A percentile compares a stretch with the other conserved stretches of the same genome.
These are phyloP conservation scores for Caenorhabditis zanzibari DNA, from an alignment of 2,888 invertebrate species.

Conservation along the genomic window DNA sequence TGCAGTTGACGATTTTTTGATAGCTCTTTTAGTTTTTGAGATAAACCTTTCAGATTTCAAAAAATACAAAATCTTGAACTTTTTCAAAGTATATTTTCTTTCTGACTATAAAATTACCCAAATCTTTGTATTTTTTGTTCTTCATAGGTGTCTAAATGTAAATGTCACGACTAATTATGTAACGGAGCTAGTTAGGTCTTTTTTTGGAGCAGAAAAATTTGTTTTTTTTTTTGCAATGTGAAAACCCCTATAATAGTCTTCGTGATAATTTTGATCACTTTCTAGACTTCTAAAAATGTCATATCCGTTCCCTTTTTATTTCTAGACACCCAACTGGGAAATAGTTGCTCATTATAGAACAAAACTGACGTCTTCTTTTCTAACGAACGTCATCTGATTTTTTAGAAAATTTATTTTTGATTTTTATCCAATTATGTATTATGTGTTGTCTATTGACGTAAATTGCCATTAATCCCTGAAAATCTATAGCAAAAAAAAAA, in stretches of 20 bases:
- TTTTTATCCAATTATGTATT: not conserved
- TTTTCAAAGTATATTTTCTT: too few species aligned
- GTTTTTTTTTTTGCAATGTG: too few species aligned
- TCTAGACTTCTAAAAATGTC: not conserved
- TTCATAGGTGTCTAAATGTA: too few species aligned
- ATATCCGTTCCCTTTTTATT: not conserved
- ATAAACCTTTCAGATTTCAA: too few species aligned
- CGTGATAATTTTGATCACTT: not conserved
- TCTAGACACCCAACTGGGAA: not conserved
- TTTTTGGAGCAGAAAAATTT: too few species aligned
- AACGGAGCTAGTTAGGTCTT: too few species aligned
- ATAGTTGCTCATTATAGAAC: not conserved
- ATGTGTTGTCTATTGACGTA: conserved; percentile 32
- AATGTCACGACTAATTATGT: too few species aligned
- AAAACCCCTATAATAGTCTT: not conserved
- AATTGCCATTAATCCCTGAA: conserved; percentile 39
- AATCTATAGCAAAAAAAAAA: not conserved
- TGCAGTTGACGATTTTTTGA: not conserved
- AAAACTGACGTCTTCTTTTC: not conserved
- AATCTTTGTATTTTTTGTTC: too few species aligned
- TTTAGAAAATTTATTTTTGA: not conserved
- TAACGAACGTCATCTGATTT: conserved; percentile 16
- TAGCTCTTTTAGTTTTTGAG: too few species aligned
- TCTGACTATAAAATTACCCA: too few species aligned
- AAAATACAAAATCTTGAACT: too few species aligned